phyloP scores from a whole-genome alignment of 1,140 invertebrate species.

The Diprion similis region DNA sequence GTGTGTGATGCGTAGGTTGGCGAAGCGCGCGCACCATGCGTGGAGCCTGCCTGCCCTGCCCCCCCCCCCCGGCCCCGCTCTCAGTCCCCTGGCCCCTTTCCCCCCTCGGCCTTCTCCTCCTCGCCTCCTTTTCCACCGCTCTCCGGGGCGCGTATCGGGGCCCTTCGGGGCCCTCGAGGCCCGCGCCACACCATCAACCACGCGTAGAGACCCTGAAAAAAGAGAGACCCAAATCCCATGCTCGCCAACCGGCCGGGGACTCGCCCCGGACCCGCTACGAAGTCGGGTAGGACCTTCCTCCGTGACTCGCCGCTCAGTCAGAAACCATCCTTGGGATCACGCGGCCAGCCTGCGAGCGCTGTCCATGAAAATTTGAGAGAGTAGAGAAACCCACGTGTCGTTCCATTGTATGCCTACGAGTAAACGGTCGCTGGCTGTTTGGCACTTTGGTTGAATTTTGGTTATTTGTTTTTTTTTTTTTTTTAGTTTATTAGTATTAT shows the following conservation, averaged over 20 bases:
- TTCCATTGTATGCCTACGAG: not conserved
- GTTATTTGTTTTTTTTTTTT: not conserved
- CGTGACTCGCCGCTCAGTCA: constrained; percentile 50
- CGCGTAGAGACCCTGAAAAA: constrained; percentile 33
- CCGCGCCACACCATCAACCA: constrained; percentile 47
- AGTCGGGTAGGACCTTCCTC: constrained; percentile 26
- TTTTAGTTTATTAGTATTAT: constrained; percentile 8
- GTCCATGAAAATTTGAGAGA: not conserved
- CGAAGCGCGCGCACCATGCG: not conserved
- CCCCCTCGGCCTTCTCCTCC: constrained; percentile 29
- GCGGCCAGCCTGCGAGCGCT: constrained; percentile 41
- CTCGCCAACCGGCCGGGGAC: constrained; percentile 36
- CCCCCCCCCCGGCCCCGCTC: not conserved
- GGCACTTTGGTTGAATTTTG: too few relatives aligned
- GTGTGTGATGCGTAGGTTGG: constrained; percentile 4
- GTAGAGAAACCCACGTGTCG: constrained; percentile 1
- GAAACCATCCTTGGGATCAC: constrained; percentile 59
- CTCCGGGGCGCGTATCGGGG: constrained; percentile 45
- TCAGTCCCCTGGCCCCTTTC: constrained; percentile 30
- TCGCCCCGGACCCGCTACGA: constrained; percentile 40
- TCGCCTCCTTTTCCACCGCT: not conserved
- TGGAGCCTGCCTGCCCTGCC: not conserved
- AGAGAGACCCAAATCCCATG: constrained; percentile 56
- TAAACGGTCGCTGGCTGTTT: too few relatives aligned
- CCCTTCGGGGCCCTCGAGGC: constrained; percentile 51